Conservation (phyloP, 2,888 invertebrate genomes). For the Drosophila anomelani region DNA sequence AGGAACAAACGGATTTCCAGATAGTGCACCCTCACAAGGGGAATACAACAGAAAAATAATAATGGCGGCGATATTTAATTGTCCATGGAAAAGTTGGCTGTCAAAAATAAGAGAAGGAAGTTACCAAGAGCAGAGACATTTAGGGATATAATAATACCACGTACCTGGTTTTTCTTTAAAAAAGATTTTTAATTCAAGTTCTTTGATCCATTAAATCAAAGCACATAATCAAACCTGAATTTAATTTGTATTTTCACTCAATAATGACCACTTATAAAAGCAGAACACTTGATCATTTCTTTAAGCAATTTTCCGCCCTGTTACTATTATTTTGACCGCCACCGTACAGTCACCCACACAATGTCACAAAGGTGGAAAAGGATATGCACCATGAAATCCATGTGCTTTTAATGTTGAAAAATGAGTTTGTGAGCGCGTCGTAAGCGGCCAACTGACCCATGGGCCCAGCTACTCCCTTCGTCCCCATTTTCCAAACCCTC, state of each 20-base stretch:
- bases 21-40: slow-evolving; percentile 18
- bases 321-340: not conserved
- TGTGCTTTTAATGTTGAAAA: slow-evolving; percentile 77
- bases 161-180: not conserved
- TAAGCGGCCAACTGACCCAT: slow-evolving; percentile 39
- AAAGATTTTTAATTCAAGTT: not conserved
- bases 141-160: not conserved
- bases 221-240: not conserved
- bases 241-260: not conserved
- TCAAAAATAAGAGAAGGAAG: slow-evolving; percentile 50
- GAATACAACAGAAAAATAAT: slow-evolving; percentile 58
- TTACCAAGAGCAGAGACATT: not conserved
- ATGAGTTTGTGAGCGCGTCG: slow-evolving; percentile 70
- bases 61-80: slow-evolving; percentile 74
- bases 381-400: slow-evolving; percentile 69
- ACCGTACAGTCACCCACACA: slow-evolving; percentile 2
- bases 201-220: not conserved
- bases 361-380: slow-evolving; percentile 68
- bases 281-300: not conserved
- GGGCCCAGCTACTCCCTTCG: not conserved
- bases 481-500: not conserved
- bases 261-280: not conserved
- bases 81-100: slow-evolving; percentile 54
- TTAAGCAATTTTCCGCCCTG: not conserved
- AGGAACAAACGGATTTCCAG: slow-evolving; percentile 17